Percentiles rank a stretch among this genome's conserved stretches.
Evolutionary conservation across 2,113 vertebrate genomes (phyloP).

Genomic region (Nannobrachium achirus): DNA sequence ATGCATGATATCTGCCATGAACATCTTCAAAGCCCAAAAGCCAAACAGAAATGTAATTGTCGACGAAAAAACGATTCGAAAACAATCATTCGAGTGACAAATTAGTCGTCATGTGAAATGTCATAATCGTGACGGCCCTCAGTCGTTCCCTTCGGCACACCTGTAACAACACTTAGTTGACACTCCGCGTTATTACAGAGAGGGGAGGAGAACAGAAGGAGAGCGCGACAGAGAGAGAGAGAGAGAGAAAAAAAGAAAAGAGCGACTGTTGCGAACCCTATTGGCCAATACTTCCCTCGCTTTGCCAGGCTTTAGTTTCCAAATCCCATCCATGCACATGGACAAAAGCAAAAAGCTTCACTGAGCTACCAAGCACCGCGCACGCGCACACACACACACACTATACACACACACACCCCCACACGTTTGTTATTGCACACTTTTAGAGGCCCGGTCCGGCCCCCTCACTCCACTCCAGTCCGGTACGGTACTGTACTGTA

Average conservation of each 20-base stretch:
- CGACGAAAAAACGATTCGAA: too few species aligned
- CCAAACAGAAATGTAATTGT: too few species aligned
- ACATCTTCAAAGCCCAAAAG: too few species aligned
- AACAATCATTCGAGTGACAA: too few species aligned
- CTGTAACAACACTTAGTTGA: neutral
- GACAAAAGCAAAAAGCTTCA: constrained; percentile 64
- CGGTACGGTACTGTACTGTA: constrained; percentile 83
- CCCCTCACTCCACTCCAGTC: constrained; percentile 51
- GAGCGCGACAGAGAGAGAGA: neutral
- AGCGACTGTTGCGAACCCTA: constrained; percentile 22
- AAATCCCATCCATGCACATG: constrained; percentile 70
- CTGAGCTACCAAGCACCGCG: constrained; percentile 52
- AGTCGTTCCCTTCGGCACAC: too few species aligned
- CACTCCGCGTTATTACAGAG: neutral
- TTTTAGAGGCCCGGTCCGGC: constrained; percentile 40
- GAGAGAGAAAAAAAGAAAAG: neutral
- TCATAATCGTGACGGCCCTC: too few species aligned
- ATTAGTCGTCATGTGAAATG: too few species aligned
- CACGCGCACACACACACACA: neutral
- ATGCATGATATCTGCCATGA: too few species aligned
- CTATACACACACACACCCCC: constrained; percentile 51
- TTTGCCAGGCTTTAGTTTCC: constrained; percentile 64
- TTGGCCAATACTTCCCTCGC: constrained; percentile 39
- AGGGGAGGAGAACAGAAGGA: constrained; percentile 5
- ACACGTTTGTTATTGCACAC: constrained; percentile 44